phyloP scores from a whole-genome alignment of 2,888 invertebrate species.

The Drosophila diplacantha region DNA sequence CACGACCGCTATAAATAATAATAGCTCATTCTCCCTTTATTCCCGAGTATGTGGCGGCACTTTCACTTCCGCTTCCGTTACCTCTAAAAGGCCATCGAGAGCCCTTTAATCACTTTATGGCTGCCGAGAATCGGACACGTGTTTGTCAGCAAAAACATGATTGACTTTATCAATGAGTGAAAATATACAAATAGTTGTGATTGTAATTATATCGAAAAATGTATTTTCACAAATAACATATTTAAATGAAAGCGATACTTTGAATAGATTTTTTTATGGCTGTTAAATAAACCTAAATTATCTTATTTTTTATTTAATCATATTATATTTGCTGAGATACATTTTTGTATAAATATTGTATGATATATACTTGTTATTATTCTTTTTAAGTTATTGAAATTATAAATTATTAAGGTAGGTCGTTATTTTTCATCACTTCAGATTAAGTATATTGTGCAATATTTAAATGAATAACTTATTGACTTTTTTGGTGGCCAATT shows the following conservation, averaged over 20 bases:
- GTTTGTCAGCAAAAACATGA: not conserved
- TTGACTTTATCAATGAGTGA: not conserved
- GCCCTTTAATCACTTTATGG: slow-evolving; percentile 19
- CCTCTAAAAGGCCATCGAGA: slow-evolving; percentile 6
- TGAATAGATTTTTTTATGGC: not conserved
- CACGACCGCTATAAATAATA: slow-evolving; percentile 49
- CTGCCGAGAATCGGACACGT: not conserved
- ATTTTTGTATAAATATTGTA: not conserved
- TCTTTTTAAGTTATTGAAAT: not conserved
- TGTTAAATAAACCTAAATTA: not conserved
- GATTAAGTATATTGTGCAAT: not conserved
- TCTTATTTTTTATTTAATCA: too few relatives aligned
- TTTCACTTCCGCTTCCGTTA: slow-evolving; percentile 24
- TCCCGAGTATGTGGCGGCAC: slow-evolving; percentile 11
- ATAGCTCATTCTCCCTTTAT: slow-evolving; percentile 41
- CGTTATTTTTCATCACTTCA: not conserved
- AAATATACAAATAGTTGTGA: not conserved
- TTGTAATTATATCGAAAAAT: not conserved
- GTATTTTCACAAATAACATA: too few relatives aligned
- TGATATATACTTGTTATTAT: not conserved
- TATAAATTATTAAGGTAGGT: not conserved
- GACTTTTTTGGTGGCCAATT: slow-evolving; percentile 10
- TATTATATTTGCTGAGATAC: too few relatives aligned
- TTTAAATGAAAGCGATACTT: not conserved
- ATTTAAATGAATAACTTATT: not conserved